A percentile compares a stretch with the other conserved stretches of the same genome.
Evolutionary conservation across 2,888 invertebrate species (phyloP).

Genomic region (Eugnorisma glareosa): DNA sequence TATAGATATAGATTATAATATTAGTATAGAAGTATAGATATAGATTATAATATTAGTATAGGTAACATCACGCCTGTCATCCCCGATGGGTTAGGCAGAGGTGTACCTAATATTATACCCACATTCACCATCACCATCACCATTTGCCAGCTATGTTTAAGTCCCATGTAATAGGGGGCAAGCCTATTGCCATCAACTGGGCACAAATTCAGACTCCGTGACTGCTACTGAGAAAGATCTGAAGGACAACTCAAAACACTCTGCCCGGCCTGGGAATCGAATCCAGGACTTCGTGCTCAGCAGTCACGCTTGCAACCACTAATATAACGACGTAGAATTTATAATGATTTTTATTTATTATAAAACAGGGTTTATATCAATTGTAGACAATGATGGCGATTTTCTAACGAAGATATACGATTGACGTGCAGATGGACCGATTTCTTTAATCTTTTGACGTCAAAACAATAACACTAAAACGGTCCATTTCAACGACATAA

Average conservation of each 20-base stretch:
- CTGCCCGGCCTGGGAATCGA: background rate
- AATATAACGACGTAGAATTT: background rate
- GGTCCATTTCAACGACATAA: slow-evolving; percentile 2
- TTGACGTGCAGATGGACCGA: background rate
- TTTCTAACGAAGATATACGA: too few relatives aligned
- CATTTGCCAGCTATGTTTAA: too few relatives aligned
- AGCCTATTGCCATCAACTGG: background rate
- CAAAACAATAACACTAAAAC: slow-evolving; percentile 23
- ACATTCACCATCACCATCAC: too few relatives aligned
- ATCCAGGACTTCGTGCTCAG: background rate
- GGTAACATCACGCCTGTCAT: too few relatives aligned
- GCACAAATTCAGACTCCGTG: background rate
- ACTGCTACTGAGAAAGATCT: background rate
- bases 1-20: too few relatives aligned
- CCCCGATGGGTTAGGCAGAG: too few relatives aligned
- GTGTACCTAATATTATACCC: too few relatives aligned
- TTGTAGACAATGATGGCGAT: background rate
- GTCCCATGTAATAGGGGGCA: background rate
- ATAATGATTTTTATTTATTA: background rate
- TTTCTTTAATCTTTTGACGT: background rate
- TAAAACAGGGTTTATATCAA: background rate
- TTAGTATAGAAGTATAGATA: too few relatives aligned
- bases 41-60: too few relatives aligned
- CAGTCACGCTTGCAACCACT: background rate
- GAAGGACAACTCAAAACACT: background rate